phyloP scores from a whole-genome alignment of 2,113 vertebrate species.

The Scolopax mira region DNA sequence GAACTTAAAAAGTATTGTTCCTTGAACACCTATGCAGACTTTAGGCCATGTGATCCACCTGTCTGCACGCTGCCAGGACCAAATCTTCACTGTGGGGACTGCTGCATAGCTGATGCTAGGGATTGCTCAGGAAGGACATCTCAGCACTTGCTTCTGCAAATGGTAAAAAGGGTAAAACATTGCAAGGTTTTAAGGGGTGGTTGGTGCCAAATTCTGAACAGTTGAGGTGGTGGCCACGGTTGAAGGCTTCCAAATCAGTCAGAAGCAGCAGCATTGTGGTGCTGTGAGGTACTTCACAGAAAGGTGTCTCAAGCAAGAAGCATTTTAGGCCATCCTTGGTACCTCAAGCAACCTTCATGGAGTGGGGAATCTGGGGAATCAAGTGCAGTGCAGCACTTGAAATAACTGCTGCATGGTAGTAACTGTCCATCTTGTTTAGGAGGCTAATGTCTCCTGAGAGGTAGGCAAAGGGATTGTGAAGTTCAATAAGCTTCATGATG shows the following conservation, averaged over 20 bases:
- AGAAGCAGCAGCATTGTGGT: not conserved
- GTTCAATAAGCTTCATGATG: not conserved
- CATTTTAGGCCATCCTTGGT: not conserved
- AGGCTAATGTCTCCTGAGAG: not conserved
- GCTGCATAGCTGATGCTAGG: not conserved
- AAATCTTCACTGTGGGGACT: not conserved
- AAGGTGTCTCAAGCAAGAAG: not conserved
- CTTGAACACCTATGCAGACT: not conserved
- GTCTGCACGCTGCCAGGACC: not conserved
- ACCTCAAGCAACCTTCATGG: not conserved
- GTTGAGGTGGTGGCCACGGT: rapidly evolving
- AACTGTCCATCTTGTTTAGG: not conserved
- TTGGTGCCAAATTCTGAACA: not conserved
- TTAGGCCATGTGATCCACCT: not conserved
- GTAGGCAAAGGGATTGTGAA: not conserved
- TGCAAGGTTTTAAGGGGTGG: not conserved
- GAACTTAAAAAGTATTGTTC: not conserved
- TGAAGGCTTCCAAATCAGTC: not conserved
- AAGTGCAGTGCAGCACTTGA: not conserved
- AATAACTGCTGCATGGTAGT: not conserved
- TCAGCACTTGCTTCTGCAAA: not conserved
- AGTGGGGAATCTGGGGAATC: not conserved
- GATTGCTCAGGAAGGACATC: not conserved
- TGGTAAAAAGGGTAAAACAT: not conserved
- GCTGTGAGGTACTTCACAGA: not conserved